phyloP scores from a whole-genome alignment of 1,140 invertebrate genomes.

The Coenobita brevimanus region DNA sequence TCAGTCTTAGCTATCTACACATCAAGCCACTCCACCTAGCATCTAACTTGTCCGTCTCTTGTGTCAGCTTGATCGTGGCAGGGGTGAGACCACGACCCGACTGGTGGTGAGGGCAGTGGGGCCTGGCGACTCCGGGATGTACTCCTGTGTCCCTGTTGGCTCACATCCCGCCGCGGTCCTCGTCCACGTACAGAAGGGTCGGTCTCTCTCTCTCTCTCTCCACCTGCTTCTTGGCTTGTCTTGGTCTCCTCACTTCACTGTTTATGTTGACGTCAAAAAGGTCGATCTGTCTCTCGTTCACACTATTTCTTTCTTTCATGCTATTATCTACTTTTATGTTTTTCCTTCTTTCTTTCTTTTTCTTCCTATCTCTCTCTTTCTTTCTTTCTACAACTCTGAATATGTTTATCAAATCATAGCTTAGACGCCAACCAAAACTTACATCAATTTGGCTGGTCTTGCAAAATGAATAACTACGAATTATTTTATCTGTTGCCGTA shows the following conservation, averaged over 20 bases:
- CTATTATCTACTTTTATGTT: too few relatives aligned
- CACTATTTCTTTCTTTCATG: too few relatives aligned
- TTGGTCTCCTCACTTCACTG: background rate
- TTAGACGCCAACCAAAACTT: too few relatives aligned
- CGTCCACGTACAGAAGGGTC: conserved; percentile 18
- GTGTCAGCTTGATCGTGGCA: conserved; percentile 20
- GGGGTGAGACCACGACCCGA: conserved; percentile 29
- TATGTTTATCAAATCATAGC: too few relatives aligned
- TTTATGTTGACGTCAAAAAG: background rate
- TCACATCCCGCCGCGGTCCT: conserved; percentile 42
- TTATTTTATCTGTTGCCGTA: background rate
- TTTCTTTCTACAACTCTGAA: too few relatives aligned
- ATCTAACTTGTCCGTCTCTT: too few relatives aligned
- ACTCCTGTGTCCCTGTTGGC: conserved; percentile 37
- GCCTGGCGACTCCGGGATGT: conserved; percentile 47
- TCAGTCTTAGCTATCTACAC: background rate
- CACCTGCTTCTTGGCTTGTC: background rate
- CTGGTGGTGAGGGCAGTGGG: conserved; percentile 39
- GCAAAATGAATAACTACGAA: too few relatives aligned
- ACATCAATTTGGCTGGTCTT: too few relatives aligned
- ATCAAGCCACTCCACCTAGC: background rate
- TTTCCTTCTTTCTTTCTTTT: too few relatives aligned
- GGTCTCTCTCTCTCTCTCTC: background rate
- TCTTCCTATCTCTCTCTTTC: too few relatives aligned
- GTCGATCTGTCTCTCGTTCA: too few relatives aligned